Base-by-base conservation (phyloP, 1,140 invertebrate species). In the Delia radicum region DNA sequence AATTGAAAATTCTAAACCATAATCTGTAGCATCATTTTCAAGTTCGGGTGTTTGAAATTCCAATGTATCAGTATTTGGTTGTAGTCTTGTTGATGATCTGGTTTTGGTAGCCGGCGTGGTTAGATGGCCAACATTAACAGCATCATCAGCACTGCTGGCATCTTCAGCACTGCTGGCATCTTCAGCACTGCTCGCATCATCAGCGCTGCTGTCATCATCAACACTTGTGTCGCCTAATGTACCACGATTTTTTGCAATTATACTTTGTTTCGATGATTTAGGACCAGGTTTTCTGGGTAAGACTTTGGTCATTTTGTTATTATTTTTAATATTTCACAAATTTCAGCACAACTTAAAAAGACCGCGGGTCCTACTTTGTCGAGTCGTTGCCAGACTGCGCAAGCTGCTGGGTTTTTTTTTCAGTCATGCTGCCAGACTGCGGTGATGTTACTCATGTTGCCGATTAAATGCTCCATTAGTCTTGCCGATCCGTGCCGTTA, bases 1-100 rank as follows among this genome's bases (percentile, higher is more conserved):
- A 1, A 76, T 80, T 15, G 78, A 81, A 67, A 79, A 80, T 2
- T 82, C 81, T 15, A 82, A 73, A 48, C 79, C 82, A 48, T 83
- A 83, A 75, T 82, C 81, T 2, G 81, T 82, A 8, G n/a, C 42
- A 13, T 26, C 75, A 3, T 79, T 29, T 0, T 80, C 65, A 2
- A 12, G 12, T 0, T 62, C 73, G 2, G 77, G 79, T n/a, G 82
- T 62, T 33, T 31, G 73, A 42, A 74, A 74, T 15, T 33, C 72
- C 3, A 12, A 29, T 28, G 13, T 18, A 67, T 1, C 27, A 0
- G 27, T 27, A 4, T 8, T 18, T 63, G 4, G 8, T 8, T 24
- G 61, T 7, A 15, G n/a, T 42, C 37, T 42, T 10, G 7, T 33
- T n/a, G 7, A 33, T 42, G 10, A 29, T 18, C 2, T 12, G 21